These are phyloP conservation scores for Carollia perspicillata DNA, from an alignment of 2,113 vertebrate species.

Conservation along the genomic window DNA sequence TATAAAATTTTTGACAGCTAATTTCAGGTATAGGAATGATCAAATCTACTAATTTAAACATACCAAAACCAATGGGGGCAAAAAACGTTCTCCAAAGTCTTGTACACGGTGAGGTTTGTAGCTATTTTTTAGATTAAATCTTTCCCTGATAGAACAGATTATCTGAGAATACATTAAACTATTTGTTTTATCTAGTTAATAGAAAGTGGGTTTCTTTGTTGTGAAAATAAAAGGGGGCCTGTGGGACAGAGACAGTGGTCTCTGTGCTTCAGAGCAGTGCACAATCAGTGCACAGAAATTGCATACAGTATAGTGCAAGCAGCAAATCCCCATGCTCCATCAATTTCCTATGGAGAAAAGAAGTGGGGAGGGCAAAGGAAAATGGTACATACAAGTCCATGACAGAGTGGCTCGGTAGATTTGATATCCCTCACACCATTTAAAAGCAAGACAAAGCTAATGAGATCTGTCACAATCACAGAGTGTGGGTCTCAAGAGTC, in stretches of 20 bases:
- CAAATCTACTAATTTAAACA: background rate
- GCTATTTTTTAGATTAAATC: constrained; percentile 7
- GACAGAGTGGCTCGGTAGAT: background rate
- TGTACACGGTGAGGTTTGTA: constrained; percentile 25
- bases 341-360: constrained; percentile 57
- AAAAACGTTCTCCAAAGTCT: constrained; percentile 18
- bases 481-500: constrained; percentile 6
- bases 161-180: constrained; percentile 6
- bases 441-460: constrained; percentile 10
- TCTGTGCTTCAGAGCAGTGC: background rate
- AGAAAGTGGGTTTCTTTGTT: background rate
- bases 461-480: constrained; percentile 24
- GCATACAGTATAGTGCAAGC: constrained; percentile 53
- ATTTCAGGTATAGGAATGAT: constrained; percentile 26
- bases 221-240: background rate
- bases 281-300: background rate
- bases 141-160: constrained; percentile 60
- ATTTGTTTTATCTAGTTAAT: constrained; percentile 48
- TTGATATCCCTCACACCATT: constrained; percentile 12
- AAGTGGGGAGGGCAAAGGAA: constrained; percentile 68
- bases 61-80: background rate
- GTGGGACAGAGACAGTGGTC: constrained; percentile 31
- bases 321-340: constrained; percentile 66
- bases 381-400: background rate
- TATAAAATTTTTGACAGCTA: background rate